These are phyloP conservation scores for Tolypeutes matacus DNA, from an alignment of 2,797 vertebrate species.

Conservation along the genomic window DNA sequence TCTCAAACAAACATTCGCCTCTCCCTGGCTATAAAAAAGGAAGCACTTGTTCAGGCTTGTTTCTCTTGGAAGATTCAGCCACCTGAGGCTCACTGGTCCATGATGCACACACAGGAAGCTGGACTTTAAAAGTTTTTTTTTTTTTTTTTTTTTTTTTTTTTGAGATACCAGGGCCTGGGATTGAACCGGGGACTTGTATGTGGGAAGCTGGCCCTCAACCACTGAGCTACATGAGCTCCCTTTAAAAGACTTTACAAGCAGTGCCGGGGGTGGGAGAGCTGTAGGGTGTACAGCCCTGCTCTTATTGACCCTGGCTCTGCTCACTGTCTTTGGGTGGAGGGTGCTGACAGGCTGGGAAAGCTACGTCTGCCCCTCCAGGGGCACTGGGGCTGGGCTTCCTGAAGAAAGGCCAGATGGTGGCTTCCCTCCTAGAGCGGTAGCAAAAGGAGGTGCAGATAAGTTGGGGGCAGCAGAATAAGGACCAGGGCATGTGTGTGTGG, in stretches of 20 bases:
- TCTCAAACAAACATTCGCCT: neutral
- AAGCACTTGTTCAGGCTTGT: neutral
- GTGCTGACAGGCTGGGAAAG: neutral
- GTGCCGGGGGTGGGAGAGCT: accelerated
- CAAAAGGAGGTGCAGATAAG: neutral
- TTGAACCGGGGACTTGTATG: too few relatives aligned
- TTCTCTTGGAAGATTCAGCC: conserved; percentile 63
- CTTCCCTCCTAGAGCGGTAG: neutral
- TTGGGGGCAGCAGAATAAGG: neutral
- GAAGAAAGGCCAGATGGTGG: neutral
- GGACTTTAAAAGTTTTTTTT: neutral
- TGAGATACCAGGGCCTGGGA: too few relatives aligned
- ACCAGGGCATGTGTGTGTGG: accelerated
- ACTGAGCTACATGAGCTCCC: too few relatives aligned
- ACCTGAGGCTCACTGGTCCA: conserved; percentile 20
- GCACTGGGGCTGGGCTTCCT: neutral
- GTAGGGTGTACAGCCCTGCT: neutral
- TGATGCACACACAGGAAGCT: neutral
- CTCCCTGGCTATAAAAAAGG: neutral
- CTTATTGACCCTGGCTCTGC: neutral
- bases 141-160: too few relatives aligned
- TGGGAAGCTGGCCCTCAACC: too few relatives aligned
- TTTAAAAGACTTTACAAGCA: neutral
- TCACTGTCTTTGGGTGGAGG: neutral
- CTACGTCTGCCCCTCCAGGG: accelerated